A percentile compares a stretch with the other conserved stretches of the same genome.
Evolutionary conservation across 2,888 invertebrate genomes (phyloP).

Genomic region (Drosophila mayaguana): DNA sequence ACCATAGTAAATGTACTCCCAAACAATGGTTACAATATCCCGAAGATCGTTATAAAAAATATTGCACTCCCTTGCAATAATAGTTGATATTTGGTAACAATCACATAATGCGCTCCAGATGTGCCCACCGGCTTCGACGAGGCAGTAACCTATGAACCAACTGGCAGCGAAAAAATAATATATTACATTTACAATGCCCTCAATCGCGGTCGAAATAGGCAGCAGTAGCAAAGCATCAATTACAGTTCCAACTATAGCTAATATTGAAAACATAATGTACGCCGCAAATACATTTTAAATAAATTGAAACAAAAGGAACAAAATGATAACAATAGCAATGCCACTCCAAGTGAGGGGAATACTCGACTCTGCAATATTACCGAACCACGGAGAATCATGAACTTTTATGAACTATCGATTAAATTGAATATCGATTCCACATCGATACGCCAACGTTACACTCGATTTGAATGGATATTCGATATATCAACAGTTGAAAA

Average conservation of each 20-base stretch:
- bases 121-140: slow-evolving; percentile 32
- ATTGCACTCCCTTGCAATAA: slow-evolving; percentile 1
- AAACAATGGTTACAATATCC: slow-evolving; percentile 2
- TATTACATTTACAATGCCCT: slow-evolving; percentile 32
- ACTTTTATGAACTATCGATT: neutral
- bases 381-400: no score
- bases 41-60: slow-evolving; percentile 15
- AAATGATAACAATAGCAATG: slow-evolving; percentile 28
- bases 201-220: slow-evolving; percentile 37
- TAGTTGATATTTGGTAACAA: neutral
- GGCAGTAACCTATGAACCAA: slow-evolving; percentile 52
- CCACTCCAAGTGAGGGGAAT: neutral
- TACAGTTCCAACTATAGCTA: slow-evolving; percentile 25
- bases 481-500: neutral
- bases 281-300: slow-evolving; percentile 25
- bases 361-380: neutral
- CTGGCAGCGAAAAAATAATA: slow-evolving; percentile 55
- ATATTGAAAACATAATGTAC: slow-evolving; percentile 39
- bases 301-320: slow-evolving; percentile 16
- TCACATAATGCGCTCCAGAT: slow-evolving; percentile 33
- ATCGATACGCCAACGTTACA: neutral
- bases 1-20: slow-evolving; percentile 46
- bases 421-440: neutral
- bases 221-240: slow-evolving; percentile 45
- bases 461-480: neutral